Evolutionary conservation across 2,888 invertebrate species (phyloP).

Genomic region (Nephrotoma guestfalica): DNA sequence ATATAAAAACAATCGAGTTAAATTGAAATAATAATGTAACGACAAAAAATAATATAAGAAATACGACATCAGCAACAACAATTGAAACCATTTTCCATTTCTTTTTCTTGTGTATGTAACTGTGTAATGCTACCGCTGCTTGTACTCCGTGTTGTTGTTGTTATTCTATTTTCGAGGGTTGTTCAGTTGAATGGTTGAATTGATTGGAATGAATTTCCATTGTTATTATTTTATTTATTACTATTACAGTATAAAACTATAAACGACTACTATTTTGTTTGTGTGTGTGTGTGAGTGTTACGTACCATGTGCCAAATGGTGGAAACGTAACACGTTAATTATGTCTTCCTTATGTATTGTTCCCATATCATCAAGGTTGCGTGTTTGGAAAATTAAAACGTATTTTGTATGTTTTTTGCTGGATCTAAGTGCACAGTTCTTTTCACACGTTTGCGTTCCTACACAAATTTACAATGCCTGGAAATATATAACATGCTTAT

Average conservation of each 20-base stretch:
- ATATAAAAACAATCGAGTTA: not conserved
- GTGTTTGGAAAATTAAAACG: not conserved
- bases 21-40: not conserved
- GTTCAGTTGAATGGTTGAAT: not conserved
- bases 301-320: not conserved
- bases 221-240: not conserved
- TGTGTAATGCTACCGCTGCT: not conserved
- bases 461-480: not conserved
- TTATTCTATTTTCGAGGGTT: not conserved
- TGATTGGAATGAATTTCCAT: not conserved
- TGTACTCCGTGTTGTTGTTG: not conserved
- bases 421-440: not conserved
- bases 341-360: not conserved
- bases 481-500: not conserved
- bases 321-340: not conserved
- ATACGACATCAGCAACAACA: not conserved
- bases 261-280: not conserved
- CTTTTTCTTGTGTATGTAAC: not conserved
- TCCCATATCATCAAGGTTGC: not conserved
- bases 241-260: not conserved
- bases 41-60: not conserved
- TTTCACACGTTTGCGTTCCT: not conserved
- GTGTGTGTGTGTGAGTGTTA: not conserved
- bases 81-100: not conserved
- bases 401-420: not conserved